Evolutionary conservation across 2,113 vertebrate species (phyloP).

Genomic region (Pluvialis apricaria): DNA sequence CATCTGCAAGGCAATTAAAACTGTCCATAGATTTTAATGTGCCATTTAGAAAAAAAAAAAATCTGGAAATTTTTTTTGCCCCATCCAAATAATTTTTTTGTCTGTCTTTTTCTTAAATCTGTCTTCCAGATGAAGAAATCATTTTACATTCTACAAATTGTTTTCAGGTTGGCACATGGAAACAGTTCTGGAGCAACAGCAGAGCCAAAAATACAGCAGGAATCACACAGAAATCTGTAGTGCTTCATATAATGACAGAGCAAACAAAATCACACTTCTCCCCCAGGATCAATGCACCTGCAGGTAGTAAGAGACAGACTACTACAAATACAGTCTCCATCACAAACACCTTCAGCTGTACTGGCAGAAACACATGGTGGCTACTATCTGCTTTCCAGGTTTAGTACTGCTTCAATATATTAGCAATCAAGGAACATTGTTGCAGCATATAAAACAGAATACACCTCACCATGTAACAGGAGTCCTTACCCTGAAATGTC

Average conservation of each 20-base stretch:
- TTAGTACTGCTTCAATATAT: background rate
- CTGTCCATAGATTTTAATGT: background rate
- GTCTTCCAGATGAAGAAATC: background rate
- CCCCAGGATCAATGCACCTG: background rate
- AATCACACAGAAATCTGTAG: background rate
- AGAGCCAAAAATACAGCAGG: background rate
- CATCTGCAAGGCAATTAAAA: background rate
- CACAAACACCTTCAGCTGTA: background rate
- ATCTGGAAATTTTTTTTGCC: background rate
- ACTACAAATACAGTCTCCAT: background rate
- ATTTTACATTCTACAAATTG: background rate
- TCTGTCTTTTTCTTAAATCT: background rate
- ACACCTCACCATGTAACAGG: background rate
- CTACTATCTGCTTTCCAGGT: background rate
- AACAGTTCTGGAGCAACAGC: background rate
- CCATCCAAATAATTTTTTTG: background rate
- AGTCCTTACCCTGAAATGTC: background rate
- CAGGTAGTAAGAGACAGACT: background rate
- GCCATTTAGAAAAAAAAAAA: background rate
- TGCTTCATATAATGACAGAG: background rate
- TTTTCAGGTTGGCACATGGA: background rate
- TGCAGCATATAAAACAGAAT: background rate
- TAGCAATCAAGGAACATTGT: background rate
- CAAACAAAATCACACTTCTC: background rate
- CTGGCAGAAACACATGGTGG: background rate